A percentile compares a stretch with the other conserved stretches of the same genome.
phyloP scores from a whole-genome alignment of 2,888 invertebrate genomes.

The Eristalinus aeneus region DNA sequence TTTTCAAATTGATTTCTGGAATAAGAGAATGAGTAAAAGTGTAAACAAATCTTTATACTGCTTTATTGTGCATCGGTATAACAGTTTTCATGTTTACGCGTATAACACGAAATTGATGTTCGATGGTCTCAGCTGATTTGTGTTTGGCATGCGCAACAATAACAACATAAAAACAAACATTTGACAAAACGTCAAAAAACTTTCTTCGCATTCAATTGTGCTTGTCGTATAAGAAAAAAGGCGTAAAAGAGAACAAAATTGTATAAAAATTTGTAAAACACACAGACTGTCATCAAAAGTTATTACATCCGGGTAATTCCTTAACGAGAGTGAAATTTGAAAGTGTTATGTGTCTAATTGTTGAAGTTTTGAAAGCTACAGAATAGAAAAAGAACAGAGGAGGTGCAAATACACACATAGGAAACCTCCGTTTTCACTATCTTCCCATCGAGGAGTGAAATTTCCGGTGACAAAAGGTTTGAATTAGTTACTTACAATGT shows the following conservation, averaged over 20 bases:
- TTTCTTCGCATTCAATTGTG: slow-evolving; percentile 33
- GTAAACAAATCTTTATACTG: slow-evolving; percentile 31
- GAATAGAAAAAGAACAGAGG: slow-evolving; percentile 10
- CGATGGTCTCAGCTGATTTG: slow-evolving; percentile 54
- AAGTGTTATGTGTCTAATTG: slow-evolving; percentile 49
- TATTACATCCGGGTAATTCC: not conserved
- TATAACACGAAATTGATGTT: slow-evolving; percentile 44
- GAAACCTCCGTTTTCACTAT: slow-evolving; percentile 43
- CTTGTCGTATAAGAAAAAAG: slow-evolving; percentile 8
- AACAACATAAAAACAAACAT: slow-evolving; percentile 56
- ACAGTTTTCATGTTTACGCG: slow-evolving; percentile 27
- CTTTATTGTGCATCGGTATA: slow-evolving; percentile 36
- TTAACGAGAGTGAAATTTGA: slow-evolving; percentile 58
- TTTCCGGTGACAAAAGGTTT: slow-evolving; percentile 48
- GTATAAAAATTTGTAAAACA: slow-evolving; percentile 27
- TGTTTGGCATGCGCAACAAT: slow-evolving; percentile 53
- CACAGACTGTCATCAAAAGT: slow-evolving; percentile 11
- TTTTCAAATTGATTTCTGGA: slow-evolving; percentile 78
- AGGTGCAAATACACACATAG: slow-evolving; percentile 11
- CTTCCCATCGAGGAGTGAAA: slow-evolving; percentile 37
- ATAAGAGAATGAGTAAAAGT: slow-evolving; percentile 33
- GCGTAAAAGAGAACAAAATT: slow-evolving; percentile 7
- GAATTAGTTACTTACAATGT: slow-evolving; percentile 7
- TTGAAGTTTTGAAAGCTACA: slow-evolving; percentile 15
- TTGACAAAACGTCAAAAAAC: slow-evolving; percentile 50